Evolutionary conservation across 2,888 invertebrate genomes (phyloP), one percentile per base, ranked within the genome.

Genomic region (Drosophila kokeensis): DNA sequence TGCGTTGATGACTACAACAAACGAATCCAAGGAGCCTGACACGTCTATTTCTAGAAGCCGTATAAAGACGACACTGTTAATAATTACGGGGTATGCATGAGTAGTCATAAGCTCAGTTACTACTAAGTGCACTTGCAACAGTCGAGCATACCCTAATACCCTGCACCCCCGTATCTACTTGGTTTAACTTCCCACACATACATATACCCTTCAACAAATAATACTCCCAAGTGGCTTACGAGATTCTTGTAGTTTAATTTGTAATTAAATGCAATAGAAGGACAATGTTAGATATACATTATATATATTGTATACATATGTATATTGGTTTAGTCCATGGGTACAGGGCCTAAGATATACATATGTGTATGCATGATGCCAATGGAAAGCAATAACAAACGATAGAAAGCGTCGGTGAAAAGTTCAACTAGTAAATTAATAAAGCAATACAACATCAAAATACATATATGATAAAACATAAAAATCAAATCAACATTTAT

Each of bases 351-450:
- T 10, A 18, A 57, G 30, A 52, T 27, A 24, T 27, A 40, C 29
- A 59, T 59, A 55, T 65, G 55, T 57, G 53, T 34, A 59, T 48
- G 34, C 40, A 69, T 30, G 34, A 75, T 63, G 80, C 64, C 76
- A 79, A 78, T 79, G 80, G 65, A 69, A 80, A 79, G 76, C 80
- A 80, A 79, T 79, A 71, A 59, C 4, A 66, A 62, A 53, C 73
- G 64, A 64, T 73, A 52, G 52, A 45, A 57, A 70, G 71, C 60
- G 59, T 79, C 80, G 80, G 76, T 79, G 55, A 75, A 70, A 69
- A 55, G 70, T 76, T 79, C 68, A 78, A 78, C 76, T 70, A 68
- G 70, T 70, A 62, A 75, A 79, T 64, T 34, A 72, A 74, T 63
- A 13, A 77, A 78, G 77, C 79, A 77, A 77, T 79, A 77, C 69